Conservation (phyloP, 1,140 invertebrate genomes). For the Euglossa dilemma region DNA sequence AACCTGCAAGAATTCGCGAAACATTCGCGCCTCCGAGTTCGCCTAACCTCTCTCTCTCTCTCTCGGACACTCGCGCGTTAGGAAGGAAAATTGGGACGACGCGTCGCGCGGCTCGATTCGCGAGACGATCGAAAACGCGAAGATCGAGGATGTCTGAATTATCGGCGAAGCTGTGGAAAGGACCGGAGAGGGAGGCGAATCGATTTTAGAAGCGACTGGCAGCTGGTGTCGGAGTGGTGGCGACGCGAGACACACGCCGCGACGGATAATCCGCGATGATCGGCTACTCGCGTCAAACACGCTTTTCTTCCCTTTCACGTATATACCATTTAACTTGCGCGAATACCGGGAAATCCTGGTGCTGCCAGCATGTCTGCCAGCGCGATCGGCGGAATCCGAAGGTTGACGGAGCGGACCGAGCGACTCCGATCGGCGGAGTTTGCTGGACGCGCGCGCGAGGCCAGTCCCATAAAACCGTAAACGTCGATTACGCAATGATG, state of each 20-base stretch:
- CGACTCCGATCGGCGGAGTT: slow-evolving; percentile 39
- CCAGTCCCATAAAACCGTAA: slow-evolving; percentile 59
- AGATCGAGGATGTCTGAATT: not conserved
- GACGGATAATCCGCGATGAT: not conserved
- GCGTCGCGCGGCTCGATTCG: no score
- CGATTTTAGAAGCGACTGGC: not conserved
- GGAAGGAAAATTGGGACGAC: no score
- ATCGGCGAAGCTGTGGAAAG: not conserved
- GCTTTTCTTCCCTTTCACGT: slow-evolving; percentile 48
- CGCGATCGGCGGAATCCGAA: slow-evolving; percentile 41
- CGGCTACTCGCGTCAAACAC: not conserved
- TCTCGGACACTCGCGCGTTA: no score
- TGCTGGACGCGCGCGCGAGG: slow-evolving; percentile 30
- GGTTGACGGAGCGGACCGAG: slow-evolving; percentile 52
- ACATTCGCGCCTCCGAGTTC: no score
- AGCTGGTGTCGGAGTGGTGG: slow-evolving; percentile 2
- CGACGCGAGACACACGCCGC: no score
- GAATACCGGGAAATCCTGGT: slow-evolving; percentile 46
- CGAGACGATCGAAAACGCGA: not conserved
- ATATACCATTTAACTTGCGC: slow-evolving; percentile 30
- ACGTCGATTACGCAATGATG: slow-evolving; percentile 62
- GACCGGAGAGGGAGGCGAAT: not conserved
- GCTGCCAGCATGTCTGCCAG: slow-evolving; percentile 69
- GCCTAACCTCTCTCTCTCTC: no score
- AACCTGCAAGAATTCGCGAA: not conserved